phyloP scores from a whole-genome alignment of 2,797 vertebrate genomes.

The Schizopygopsis pylzovi region DNA sequence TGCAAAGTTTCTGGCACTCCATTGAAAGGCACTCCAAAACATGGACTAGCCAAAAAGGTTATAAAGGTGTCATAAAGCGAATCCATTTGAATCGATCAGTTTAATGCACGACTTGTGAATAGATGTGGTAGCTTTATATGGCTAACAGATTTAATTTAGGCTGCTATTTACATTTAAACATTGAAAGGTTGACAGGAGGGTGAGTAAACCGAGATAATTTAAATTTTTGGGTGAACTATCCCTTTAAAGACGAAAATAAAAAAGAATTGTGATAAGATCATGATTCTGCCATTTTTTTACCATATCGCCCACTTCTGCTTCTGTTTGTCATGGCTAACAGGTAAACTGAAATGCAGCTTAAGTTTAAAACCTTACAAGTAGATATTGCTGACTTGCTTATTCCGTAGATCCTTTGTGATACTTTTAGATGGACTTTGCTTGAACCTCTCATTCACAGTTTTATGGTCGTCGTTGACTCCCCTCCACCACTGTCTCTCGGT shows the following conservation, averaged over 20 bases:
- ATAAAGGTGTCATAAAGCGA: no score
- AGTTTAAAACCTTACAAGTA: constrained; percentile 1
- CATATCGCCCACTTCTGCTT: not conserved
- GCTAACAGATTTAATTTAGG: no score
- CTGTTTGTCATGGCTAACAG: not conserved
- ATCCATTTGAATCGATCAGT: no score
- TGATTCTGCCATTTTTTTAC: not conserved
- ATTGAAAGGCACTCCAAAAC: no score
- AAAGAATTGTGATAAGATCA: not conserved
- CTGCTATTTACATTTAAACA: not conserved
- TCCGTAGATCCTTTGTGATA: not conserved
- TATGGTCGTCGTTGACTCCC: constrained; percentile 52
- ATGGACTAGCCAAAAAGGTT: no score
- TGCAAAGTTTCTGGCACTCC: not conserved
- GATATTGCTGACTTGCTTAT: not conserved
- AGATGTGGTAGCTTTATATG: no score
- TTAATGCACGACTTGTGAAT: no score
- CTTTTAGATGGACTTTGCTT: constrained; percentile 45
- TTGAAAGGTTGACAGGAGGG: not conserved
- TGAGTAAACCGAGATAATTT: not conserved
- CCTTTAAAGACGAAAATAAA: not conserved
- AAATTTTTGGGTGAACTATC: not conserved
- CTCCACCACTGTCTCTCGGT: constrained; percentile 41
- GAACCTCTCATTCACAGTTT: constrained; percentile 49
- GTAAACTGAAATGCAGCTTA: not conserved